These are phyloP conservation scores for Monopis laevigella DNA, from an alignment of 2,888 invertebrate species.

Conservation along the genomic window DNA sequence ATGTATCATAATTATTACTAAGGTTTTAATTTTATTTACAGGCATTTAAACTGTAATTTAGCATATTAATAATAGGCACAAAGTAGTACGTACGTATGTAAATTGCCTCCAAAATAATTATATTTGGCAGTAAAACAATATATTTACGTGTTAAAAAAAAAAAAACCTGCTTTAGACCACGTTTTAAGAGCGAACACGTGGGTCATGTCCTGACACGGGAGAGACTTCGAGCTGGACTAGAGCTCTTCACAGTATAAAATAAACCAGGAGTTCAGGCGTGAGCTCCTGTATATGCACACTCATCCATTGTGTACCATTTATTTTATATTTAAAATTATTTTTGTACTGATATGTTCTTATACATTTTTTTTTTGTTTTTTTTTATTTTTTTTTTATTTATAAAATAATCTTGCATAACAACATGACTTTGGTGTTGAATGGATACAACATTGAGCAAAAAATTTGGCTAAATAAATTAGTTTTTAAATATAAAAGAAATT, in stretches of 20 bases:
- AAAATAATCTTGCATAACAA: slow-evolving; percentile 43
- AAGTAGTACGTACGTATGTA: slow-evolving; percentile 1
- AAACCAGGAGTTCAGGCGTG: not conserved
- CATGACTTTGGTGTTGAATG: slow-evolving; percentile 66
- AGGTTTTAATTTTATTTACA: slow-evolving; percentile 1
- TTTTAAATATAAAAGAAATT: slow-evolving; percentile 30
- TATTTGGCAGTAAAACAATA: not conserved
- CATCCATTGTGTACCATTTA: slow-evolving; percentile 50
- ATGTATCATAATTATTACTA: not conserved
- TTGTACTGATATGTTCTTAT: slow-evolving; percentile 63
- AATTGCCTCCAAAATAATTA: slow-evolving; percentile 3
- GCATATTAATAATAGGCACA: not conserved
- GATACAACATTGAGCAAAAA: slow-evolving; percentile 62
- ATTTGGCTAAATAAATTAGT: slow-evolving; percentile 62
- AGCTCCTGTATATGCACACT: slow-evolving; percentile 8
- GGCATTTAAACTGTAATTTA: not conserved
- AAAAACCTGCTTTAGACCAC: too few species aligned
- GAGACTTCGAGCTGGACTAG: slow-evolving; percentile 42
- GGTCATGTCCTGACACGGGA: slow-evolving; percentile 1
- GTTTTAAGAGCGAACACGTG: too few species aligned
- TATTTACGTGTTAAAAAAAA: too few species aligned
- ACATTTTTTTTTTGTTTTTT: slow-evolving; percentile 11
- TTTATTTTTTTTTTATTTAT: slow-evolving; percentile 5
- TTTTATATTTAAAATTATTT: too few species aligned
- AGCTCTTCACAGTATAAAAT: too few species aligned